Base-by-base conservation (phyloP, 2,113 vertebrate genomes). In the Illadopsis cleaveri region DNA sequence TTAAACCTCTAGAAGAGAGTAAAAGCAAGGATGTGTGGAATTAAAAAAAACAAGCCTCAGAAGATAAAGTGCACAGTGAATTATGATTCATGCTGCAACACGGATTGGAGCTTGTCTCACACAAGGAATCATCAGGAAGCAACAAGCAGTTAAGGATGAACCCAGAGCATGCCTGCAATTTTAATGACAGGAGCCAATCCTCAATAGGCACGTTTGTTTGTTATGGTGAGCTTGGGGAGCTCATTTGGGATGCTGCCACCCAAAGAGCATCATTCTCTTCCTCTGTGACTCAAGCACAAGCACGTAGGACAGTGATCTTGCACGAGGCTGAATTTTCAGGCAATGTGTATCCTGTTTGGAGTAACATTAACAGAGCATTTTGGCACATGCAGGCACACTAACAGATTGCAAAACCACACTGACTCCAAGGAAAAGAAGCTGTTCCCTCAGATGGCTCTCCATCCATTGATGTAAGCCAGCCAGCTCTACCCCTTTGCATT, bases 11-110 rank as follows among this genome's bases (percentile, higher is more conserved):
- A 44, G 25, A 58, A 58, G 23, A 86, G 18, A 31, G 40, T 58
- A 80, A 62, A 88, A 61, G n/a, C 18, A 87, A 76, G 56, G 30
- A 85, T 69, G 13, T 85, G 42, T 93, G 45, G 73, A 82, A 85
- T 85, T 94, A 15, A 86, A 70, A 70, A 73, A 75, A 82, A 50
- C 11, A 85, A 91, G 15, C 57, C 23, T 75, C 38, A 71, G 79
- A 82, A 50, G 58, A 65, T 89, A 78, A 94, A 78, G 68, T 38
- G 30, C 73, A 82, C 40, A 45, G 64, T 81, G 94, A 93, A 96
- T 97, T 87, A 83, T 88, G 94, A 97, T 96, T 97, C 89, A 76
- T 58, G 24, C 83, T 80, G 66, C 73, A 91, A 62, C 69, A 75
- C 6, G 82, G 77, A 72, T 78, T 87, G 69, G 76, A 86, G 53